Percentiles rank a stretch among this genome's conserved stretches.
phyloP scores from a whole-genome alignment of 2,113 vertebrate genomes.

The Ovibos moschatus region DNA sequence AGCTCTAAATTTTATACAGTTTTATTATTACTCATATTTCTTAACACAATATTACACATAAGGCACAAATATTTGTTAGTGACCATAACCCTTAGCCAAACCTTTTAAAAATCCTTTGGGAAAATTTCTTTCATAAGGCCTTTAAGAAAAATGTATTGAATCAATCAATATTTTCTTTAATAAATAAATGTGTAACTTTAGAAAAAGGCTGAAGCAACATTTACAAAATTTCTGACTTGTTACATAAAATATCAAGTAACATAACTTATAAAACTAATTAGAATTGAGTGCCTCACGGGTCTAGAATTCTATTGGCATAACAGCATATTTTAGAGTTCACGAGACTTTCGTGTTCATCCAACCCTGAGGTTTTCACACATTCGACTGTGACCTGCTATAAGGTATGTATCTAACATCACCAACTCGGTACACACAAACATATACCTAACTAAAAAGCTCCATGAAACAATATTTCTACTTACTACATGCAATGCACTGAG shows the following conservation, averaged over 20 bases:
- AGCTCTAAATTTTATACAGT: neutral
- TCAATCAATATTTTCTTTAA: neutral
- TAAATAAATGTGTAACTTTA: neutral
- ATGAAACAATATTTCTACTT: neutral
- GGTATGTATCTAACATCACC: neutral
- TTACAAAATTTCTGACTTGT: neutral
- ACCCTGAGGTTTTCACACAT: neutral
- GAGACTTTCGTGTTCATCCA: neutral
- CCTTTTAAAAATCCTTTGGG: neutral
- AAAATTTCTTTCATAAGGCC: constrained; percentile 18
- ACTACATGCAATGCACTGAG: neutral
- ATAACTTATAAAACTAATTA: neutral
- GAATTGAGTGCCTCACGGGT: neutral
- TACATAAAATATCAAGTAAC: neutral
- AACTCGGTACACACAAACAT: neutral
- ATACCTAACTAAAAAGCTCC: neutral
- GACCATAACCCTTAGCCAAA: neutral
- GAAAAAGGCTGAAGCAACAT: neutral
- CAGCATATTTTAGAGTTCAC: neutral
- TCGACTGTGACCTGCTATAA: neutral
- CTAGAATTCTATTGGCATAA: neutral
- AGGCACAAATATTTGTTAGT: neutral
- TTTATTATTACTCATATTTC: neutral
- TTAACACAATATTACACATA: neutral
- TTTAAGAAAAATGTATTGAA: constrained; percentile 4